Evolutionary conservation across 2,888 invertebrate genomes (phyloP), one percentile per base, ranked within the genome.

Genomic region (Carpatolechia fugitivella): DNA sequence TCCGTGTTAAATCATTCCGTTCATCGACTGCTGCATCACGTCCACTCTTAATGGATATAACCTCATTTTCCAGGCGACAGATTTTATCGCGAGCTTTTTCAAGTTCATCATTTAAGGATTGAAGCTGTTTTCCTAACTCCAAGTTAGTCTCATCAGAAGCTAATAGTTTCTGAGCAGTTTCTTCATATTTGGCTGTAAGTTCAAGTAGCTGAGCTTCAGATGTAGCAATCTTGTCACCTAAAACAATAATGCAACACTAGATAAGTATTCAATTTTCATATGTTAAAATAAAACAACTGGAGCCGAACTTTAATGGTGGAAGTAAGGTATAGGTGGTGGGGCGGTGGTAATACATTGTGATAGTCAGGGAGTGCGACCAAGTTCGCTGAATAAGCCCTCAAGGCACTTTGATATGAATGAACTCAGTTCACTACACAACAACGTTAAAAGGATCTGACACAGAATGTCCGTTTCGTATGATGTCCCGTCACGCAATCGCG

Each of bases 21-120:
- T 96, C 96, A 73, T 95, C 95, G 52, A 93, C 87, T 40, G 94
- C 92, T 41, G 92, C 83, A 80, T 95, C 94, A 65, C 94, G 91
- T 63, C 95, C 93, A 69, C 93, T 92, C 59, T 95, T 93, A 63
- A 93, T 85, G 40, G 93, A 92, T 18, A 92, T 86, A 35, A 92
- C 88, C 74, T 95, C 95, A 69, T 91, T 90, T 82, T 95, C 95
- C 52, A 92, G 89, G 61, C 91, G 91, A 60, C 88, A 91, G 41
- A 93, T 91, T 61, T 92, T 91, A 57, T 93, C 92, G 64, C 93
- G 92, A 31, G 94, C 80, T 75, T 93, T 93, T 55, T 90, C 88
- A 50, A 94, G 85, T 74, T 96, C 95, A 6, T 81, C 72, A 56
- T 93, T 93, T 4, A 93, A 85, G 56, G 85, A 90, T 57, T 92